Evolutionary conservation across 2,888 invertebrate genomes (phyloP).

Genomic region (Drosophila hawaiiensis): DNA sequence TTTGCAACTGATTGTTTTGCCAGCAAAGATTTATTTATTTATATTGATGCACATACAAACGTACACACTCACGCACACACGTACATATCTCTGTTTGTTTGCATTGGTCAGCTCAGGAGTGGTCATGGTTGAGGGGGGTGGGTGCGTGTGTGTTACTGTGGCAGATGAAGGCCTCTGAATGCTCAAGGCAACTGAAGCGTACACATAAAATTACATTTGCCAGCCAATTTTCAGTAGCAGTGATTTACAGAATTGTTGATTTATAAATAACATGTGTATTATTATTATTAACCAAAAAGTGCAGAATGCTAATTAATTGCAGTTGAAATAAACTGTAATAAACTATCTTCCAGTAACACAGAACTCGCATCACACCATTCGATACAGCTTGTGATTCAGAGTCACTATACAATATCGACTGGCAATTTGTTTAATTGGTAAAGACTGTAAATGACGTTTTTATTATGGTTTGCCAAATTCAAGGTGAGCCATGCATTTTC

Average conservation of each 20-base stretch:
- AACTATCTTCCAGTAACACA: constrained; percentile 20
- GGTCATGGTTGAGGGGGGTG: background rate
- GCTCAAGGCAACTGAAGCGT: constrained; percentile 77
- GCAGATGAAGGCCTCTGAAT: constrained; percentile 46
- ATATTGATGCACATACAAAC: constrained; percentile 64
- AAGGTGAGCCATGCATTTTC: background rate
- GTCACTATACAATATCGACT: constrained; percentile 26
- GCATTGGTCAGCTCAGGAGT: constrained; percentile 27
- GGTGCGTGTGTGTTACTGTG: background rate
- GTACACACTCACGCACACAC: constrained; percentile 6
- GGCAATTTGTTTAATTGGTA: constrained; percentile 55
- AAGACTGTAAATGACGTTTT: constrained; percentile 19
- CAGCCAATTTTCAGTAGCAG: constrained; percentile 54
- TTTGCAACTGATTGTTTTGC: constrained; percentile 78
- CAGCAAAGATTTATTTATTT: constrained; percentile 80
- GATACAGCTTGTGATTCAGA: background rate
- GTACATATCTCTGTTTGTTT: constrained; percentile 56
- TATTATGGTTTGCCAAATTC: background rate
- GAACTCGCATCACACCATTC: background rate
- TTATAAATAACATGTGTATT: constrained; percentile 79
- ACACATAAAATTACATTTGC: constrained; percentile 71
- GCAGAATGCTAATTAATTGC: constrained; percentile 60
- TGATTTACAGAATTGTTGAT: constrained; percentile 76
- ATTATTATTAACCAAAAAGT: constrained; percentile 69
- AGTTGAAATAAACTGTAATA: constrained; percentile 47